Evolutionary conservation across 1,140 invertebrate species (phyloP).

Genomic region (Brachionus plicatilis): DNA sequence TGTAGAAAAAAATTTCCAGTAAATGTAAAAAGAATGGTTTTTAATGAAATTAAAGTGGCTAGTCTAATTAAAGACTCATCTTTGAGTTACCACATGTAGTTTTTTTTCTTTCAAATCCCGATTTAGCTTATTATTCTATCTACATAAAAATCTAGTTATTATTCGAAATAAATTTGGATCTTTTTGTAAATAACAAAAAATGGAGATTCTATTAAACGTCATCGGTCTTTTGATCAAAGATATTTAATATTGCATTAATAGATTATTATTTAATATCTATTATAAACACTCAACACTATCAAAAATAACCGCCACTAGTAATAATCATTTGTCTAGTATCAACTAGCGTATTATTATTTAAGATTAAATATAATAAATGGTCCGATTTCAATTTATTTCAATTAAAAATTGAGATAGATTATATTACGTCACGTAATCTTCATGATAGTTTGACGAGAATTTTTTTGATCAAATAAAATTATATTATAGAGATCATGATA

Average conservation of each 20-base stretch:
- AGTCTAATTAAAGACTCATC: neutral
- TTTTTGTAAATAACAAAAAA: neutral
- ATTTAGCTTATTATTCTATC: neutral
- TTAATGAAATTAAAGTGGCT: neutral
- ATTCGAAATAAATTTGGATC: neutral
- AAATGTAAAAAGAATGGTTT: neutral
- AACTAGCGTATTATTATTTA: neutral
- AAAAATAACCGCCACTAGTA: neutral
- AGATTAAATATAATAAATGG: slow-evolving; percentile 27
- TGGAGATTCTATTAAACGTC: neutral
- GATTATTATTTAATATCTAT: neutral
- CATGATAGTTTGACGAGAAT: neutral
- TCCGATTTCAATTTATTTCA: slow-evolving; percentile 31
- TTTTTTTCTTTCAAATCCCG: neutral
- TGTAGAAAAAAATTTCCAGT: neutral
- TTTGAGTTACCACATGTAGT: neutral
- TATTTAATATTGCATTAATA: neutral
- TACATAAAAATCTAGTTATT: neutral
- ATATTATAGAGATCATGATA: neutral
- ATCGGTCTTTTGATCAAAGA: neutral
- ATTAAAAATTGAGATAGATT: neutral
- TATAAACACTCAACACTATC: neutral
- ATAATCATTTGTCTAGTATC: neutral
- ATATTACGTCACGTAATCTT: slow-evolving; percentile 30
- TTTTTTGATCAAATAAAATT: neutral